These are phyloP conservation scores for Lipophrys pholis DNA, from an alignment of 2,113 vertebrate genomes.

Conservation along the genomic window DNA sequence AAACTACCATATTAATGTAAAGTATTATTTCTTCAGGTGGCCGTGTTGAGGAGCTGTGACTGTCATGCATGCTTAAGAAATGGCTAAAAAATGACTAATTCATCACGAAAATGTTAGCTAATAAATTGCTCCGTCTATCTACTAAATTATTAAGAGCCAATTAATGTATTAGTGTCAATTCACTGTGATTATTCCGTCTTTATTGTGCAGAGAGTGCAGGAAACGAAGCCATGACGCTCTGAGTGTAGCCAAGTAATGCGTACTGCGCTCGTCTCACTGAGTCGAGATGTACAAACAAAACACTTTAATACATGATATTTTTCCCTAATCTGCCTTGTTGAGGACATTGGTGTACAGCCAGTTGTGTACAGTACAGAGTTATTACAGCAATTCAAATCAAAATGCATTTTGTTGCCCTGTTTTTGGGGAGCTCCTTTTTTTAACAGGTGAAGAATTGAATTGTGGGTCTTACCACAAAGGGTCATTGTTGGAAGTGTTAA, in stretches of 20 bases:
- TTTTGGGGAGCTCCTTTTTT: neutral
- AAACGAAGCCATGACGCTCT: neutral
- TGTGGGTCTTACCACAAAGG: neutral
- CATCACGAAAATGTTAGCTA: neutral
- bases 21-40: too few relatives aligned
- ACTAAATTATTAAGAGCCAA: neutral
- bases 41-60: neutral
- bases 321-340: neutral
- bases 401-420: neutral
- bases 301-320: constrained; percentile 1
- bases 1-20: too few relatives aligned
- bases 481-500: constrained; percentile 1
- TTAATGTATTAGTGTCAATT: too few relatives aligned
- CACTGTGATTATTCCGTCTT: neutral
- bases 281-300: too few relatives aligned
- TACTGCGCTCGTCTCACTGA: too few relatives aligned
- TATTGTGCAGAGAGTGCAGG: neutral
- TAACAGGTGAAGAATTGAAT: neutral
- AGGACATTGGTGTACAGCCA: neutral
- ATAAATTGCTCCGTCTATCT: neutral
- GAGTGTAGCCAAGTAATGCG: neutral
- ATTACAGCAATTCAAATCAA: constrained; percentile 1
- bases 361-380: neutral
- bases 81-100: neutral
- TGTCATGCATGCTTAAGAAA: too few relatives aligned